A percentile compares a stretch with the other conserved stretches of the same genome.
Conservation (phyloP, 2,888 invertebrate genomes). For the Megaustenia siamemsis region DNA sequence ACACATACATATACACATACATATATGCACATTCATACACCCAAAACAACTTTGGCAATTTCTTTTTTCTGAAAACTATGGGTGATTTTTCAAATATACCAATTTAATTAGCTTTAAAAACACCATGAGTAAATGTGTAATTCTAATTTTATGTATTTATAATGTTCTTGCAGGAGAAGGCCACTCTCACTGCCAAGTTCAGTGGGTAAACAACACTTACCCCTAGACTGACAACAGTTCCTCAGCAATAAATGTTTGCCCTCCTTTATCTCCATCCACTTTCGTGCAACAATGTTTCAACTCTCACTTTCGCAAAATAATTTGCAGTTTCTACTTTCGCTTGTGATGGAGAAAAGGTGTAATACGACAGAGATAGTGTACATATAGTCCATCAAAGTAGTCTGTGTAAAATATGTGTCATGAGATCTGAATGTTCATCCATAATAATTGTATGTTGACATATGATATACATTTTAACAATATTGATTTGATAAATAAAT, state of each 20-base stretch:
- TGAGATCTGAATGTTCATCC: background rate
- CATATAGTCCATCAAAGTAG: background rate
- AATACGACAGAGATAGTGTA: background rate
- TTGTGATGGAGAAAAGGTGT: constrained; percentile 37
- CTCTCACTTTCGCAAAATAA: no score
- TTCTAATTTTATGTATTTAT: background rate
- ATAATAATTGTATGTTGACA: background rate
- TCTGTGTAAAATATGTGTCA: background rate
- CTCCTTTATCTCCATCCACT: constrained; percentile 28
- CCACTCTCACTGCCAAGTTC: constrained; percentile 49
- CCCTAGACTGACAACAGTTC: background rate
- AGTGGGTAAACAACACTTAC: constrained; percentile 27
- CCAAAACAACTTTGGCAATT: no score
- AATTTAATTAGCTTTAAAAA: no score
- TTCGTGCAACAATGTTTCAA: background rate
- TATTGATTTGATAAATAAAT: no score
- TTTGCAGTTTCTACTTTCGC: constrained; percentile 31
- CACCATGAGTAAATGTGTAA: background rate
- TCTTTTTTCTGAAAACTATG: no score
- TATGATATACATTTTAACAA: no score
- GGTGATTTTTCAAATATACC: no score
- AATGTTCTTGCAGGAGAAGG: constrained; percentile 45
- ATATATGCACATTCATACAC: no score
- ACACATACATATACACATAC: no score
- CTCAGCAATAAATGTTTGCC: background rate